Base-by-base conservation (phyloP, 2,113 vertebrate species). In the Turdus rufiventris region DNA sequence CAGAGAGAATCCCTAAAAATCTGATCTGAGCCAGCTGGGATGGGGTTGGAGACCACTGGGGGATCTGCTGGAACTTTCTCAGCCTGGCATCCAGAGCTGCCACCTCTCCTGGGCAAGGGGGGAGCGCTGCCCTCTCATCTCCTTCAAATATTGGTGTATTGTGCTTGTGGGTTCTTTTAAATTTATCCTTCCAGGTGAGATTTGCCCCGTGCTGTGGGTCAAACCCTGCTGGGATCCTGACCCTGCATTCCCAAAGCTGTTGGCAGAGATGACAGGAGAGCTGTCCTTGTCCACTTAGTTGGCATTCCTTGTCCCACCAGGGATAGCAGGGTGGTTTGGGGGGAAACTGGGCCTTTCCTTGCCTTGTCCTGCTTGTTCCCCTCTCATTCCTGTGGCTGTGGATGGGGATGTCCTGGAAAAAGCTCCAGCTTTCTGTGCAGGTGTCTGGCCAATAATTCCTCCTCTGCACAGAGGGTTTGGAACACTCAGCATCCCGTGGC, bases 201-300 rank as follows among this genome's bases (percentile, higher is more conserved):
- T 19, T 36, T n/a, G 9, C 43, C 16, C 18, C 10, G 8, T 23
- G 38, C 50, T 74, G 18, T 15, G 48, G 34, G 5, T 26, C 20
- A 26, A 50, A 21, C 21, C 19, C 68, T 19, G 24, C 57, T 40
- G 61, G 67, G 24, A 42, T 43, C 40, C 68, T n/a, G 19, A 1
- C 1, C 60, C 54, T 11, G 25, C 7, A 36, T 38, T 33, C 23
- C 4, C 0, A 0, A 21, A 33, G 28, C 25, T 8, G 13, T 5
- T 48, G 54, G 75, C n/a, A 23, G 14, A 34, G 61, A 18, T 11
- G 26, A 25, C 7, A 5, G 60, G 14, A n/a, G 20, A 57, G 10
- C 31, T 57, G 47, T 5, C 24, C 14, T 10, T 8, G 8, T 28
- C 38, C 48, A 33, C 40, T 45, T 1, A 14, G 33, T n/a, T 75